These are phyloP conservation scores for Adrianichthys oophorus DNA, from an alignment of 2,797 vertebrate species.

Conservation along the genomic window DNA sequence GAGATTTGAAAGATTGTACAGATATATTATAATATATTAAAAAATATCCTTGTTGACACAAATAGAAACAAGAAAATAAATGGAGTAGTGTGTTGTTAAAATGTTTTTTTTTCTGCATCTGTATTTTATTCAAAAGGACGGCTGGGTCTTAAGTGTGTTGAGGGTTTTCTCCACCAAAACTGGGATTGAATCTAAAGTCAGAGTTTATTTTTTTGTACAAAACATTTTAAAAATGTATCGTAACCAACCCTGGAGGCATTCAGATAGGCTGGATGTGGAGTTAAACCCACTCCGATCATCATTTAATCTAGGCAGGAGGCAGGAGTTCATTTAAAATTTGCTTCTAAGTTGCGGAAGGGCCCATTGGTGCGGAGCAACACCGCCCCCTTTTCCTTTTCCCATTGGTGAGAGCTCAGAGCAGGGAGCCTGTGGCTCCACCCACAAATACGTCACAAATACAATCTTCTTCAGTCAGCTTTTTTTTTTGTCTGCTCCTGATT, in stretches of 20 bases:
- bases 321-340: too few species aligned
- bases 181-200: background rate
- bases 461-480: too few species aligned
- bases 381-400: too few species aligned
- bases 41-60: constrained; percentile 33
- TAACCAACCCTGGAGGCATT: background rate
- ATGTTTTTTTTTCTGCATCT: constrained; percentile 42
- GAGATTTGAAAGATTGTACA: constrained; percentile 64
- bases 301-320: too few species aligned
- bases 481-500: too few species aligned
- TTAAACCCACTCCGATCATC: too few species aligned
- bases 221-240: background rate
- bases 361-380: too few species aligned
- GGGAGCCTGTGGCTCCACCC: too few species aligned
- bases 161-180: constrained; percentile 26
- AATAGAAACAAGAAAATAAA: constrained; percentile 37
- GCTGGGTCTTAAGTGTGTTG: constrained; percentile 6
- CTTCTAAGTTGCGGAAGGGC: too few species aligned
- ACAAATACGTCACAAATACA: too few species aligned
- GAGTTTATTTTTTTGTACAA: background rate
- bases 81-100: constrained; percentile 37
- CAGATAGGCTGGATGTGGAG: background rate
- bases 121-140: constrained; percentile 31
- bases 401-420: too few species aligned
- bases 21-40: constrained; percentile 37